Percentiles rank a stretch among this genome's conserved stretches.
These are phyloP conservation scores for Achlya flavicornis DNA, from an alignment of 2,888 invertebrate genomes.

Conservation along the genomic window DNA sequence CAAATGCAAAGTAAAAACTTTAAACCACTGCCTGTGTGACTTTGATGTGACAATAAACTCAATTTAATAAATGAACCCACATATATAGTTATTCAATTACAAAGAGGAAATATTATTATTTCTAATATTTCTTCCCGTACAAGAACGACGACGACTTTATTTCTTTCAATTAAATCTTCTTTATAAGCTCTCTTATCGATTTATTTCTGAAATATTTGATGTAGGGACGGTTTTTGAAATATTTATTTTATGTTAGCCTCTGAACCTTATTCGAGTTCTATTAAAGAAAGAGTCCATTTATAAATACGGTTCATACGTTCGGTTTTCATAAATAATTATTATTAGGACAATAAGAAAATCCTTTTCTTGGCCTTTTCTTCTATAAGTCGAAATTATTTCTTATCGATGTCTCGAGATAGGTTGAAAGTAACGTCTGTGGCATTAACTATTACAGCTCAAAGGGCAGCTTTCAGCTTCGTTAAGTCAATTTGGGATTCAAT, in stretches of 20 bases:
- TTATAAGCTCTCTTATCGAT: conserved; percentile 11
- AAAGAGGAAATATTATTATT: background rate
- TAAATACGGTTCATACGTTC: conserved; percentile 5
- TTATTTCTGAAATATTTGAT: conserved; percentile 14
- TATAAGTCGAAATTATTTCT: conserved; percentile 46
- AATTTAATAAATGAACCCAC: background rate
- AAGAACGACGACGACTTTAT: background rate
- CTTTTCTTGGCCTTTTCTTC: conserved; percentile 13
- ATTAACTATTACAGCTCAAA: conserved; percentile 45
- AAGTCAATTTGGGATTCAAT: conserved; percentile 45
- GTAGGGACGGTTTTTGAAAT: conserved; percentile 10
- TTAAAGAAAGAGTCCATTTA: conserved; percentile 12
- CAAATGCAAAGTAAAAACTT: background rate
- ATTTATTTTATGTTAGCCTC: conserved; percentile 14
- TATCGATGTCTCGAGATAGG: conserved; percentile 37
- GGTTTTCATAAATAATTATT: conserved; percentile 2
- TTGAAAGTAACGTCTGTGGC: conserved; percentile 38
- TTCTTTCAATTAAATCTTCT: conserved; percentile 9
- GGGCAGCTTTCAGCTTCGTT: conserved; percentile 44
- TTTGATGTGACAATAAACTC: background rate
- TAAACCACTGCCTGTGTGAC: background rate
- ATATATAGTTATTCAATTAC: background rate
- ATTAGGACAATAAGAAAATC: background rate
- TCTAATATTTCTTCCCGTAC: background rate
- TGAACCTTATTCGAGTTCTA: conserved; percentile 5